Conservation (phyloP, 1,140 invertebrate species). For the Panulirus ornatus region DNA sequence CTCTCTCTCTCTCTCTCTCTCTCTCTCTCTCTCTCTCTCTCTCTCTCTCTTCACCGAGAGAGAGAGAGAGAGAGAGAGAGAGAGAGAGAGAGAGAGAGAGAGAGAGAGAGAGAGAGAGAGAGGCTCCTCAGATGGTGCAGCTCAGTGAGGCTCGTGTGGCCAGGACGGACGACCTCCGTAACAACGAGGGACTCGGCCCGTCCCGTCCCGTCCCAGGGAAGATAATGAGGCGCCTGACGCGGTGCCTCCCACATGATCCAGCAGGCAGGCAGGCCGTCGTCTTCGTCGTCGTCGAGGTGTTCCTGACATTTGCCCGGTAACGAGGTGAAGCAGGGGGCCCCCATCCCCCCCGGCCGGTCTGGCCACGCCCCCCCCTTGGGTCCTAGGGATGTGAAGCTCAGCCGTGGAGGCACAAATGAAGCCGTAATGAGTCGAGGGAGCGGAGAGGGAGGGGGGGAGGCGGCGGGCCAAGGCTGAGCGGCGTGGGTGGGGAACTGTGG, state of each 20-base stretch:
- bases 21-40: constrained; percentile 7
- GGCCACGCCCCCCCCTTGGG: not conserved
- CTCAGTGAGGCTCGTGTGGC: too few species aligned
- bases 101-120: not conserved
- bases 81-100: constrained; percentile 6
- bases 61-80: not conserved
- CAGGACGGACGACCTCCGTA: not conserved
- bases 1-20: constrained; percentile 9
- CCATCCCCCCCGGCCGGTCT: not conserved
- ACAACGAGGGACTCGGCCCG: not conserved
- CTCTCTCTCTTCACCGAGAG: not conserved
- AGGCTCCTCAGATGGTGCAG: too few species aligned
- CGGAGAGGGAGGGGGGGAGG: not conserved
- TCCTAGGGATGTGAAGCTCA: not conserved
- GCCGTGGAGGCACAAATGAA: not conserved
- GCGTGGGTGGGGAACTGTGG: constrained; percentile 43
- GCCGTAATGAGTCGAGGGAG: constrained; percentile 1
- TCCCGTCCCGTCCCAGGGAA: not conserved
- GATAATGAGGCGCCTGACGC: not conserved
- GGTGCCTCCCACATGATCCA: not conserved
- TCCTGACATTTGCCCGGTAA: not conserved
- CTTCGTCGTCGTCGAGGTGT: too few species aligned
- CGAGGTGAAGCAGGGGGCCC: not conserved
- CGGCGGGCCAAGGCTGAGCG: not conserved
- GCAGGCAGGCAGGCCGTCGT: too few species aligned